These are phyloP conservation scores for Nyctalus aviator DNA, from an alignment of 2,797 vertebrate genomes.

Conservation along the genomic window DNA sequence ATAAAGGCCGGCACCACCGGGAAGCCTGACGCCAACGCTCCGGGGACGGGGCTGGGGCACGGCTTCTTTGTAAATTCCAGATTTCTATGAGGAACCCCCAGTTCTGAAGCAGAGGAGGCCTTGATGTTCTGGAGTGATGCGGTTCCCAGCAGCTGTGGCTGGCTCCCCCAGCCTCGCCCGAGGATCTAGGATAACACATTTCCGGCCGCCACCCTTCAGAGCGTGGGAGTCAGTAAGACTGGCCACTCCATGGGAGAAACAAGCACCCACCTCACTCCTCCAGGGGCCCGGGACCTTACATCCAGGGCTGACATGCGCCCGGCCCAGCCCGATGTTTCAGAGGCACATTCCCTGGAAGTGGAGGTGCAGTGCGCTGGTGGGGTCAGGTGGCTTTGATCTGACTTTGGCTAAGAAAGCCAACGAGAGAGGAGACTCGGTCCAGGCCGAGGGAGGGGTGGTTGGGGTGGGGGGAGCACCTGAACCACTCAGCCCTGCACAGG, in stretches of 20 bases:
- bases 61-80: neutral
- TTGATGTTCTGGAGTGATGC: neutral
- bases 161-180: neutral
- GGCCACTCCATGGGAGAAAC: neutral
- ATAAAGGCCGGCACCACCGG: neutral
- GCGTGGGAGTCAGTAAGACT: neutral
- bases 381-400: neutral
- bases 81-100: neutral
- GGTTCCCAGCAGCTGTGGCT: neutral
- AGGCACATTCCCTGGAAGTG: neutral
- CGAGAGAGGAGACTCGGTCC: neutral
- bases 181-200: neutral
- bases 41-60: neutral
- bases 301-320: neutral
- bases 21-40: too few relatives aligned
- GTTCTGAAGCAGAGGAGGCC: neutral
- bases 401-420: neutral
- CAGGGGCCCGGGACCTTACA: neutral
- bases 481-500: neutral
- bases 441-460: fast-evolving
- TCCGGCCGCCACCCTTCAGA: neutral
- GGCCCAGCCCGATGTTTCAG: neutral
- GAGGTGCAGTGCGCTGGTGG: neutral
- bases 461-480: fast-evolving
- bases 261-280: neutral